These are phyloP conservation scores for Arge pagana DNA, from an alignment of 2,888 invertebrate genomes.

Conservation along the genomic window DNA sequence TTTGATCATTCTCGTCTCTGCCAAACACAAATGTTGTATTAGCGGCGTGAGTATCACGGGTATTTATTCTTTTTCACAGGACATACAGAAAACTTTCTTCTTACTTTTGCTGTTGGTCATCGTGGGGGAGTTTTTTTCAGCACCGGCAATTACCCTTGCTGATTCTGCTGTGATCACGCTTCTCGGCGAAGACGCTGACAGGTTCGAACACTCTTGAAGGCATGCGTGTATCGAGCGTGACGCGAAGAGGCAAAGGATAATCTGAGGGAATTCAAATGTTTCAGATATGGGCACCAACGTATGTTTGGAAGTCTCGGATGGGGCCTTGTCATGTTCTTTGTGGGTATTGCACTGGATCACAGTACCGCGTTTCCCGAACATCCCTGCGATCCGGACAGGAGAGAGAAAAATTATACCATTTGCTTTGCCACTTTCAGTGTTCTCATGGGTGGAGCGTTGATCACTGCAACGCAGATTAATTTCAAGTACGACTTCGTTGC, in stretches of 20 bases:
- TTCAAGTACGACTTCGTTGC: conserved; percentile 60
- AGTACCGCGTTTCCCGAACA: conserved; percentile 94
- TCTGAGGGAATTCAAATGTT: conserved; percentile 5
- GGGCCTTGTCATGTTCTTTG: conserved; percentile 99
- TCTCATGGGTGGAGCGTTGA: conserved; percentile 92
- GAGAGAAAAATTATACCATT: conserved; percentile 97
- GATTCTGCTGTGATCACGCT: conserved; percentile 89
- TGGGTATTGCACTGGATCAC: conserved; percentile 94
- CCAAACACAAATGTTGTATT: background rate
- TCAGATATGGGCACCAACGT: conserved; percentile 89
- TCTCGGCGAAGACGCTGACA: conserved; percentile 85
- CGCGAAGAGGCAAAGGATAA: no score
- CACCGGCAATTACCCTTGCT: conserved; percentile 93
- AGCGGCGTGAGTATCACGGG: background rate
- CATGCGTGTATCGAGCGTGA: background rate
- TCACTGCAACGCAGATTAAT: conserved; percentile 86
- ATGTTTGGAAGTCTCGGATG: conserved; percentile 98
- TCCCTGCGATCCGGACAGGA: conserved; percentile 85
- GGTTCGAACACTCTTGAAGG: conserved; percentile 46
- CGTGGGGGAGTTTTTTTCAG: conserved; percentile 97
- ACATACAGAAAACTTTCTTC: conserved; percentile 96
- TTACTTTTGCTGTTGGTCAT: conserved; percentile 88
- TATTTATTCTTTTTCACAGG: conserved; percentile 57
- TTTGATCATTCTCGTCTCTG: background rate
- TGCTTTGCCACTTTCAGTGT: conserved; percentile 98